Evolutionary conservation across 2,113 vertebrate species (phyloP), one percentile per base, ranked within the genome.

Genomic region (Elanoides forficatus): DNA sequence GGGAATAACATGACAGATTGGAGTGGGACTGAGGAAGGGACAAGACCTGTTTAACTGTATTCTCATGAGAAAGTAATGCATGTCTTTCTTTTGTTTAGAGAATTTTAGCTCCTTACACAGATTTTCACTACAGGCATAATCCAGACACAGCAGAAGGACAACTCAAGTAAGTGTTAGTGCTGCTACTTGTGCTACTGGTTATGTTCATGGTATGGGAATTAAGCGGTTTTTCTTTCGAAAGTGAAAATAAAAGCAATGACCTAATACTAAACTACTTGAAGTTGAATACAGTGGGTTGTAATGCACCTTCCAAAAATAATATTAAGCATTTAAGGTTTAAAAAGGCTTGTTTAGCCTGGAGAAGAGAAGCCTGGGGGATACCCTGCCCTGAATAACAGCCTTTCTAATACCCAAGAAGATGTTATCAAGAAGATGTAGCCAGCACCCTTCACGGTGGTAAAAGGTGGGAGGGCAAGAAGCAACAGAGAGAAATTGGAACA

Each of bases 121-220:
- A 99, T 98, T 99, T 99, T 98, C 99, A 99, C 99, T 99, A 99
- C 98, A 99, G 99, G 88, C 99, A 99, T 97, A 99, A 99, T 91
- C 99, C 99, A 92, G 99, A 99, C 95, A 99, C 98, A 56, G 98
- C 99, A 85, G 99, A 99, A 98, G 99, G 99, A 87, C 99, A 99
- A 91, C 98, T 99, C 97, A 99, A 99, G 99, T 99, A 98, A 99
- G 99, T 99, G 87, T 73, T 62, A n/a, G 40, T 87, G 20, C 53
- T 96, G 18, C 60, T 97, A 60, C 21, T 90, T 89, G 13, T 89
- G 52, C 27, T 90, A 20, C 34, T 45, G 34, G 25, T 86, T 94
- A 11, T 50, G 13, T 68, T 80, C 7, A 38, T 59, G 7, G 27
- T 40, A 23, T 52, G 90, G 47, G 16, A 73, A 60, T 68, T 72